A percentile compares a stretch with the other conserved stretches of the same genome.
Conservation (phyloP, 2,113 vertebrate genomes). For the Lophochroa leadbeateri region DNA sequence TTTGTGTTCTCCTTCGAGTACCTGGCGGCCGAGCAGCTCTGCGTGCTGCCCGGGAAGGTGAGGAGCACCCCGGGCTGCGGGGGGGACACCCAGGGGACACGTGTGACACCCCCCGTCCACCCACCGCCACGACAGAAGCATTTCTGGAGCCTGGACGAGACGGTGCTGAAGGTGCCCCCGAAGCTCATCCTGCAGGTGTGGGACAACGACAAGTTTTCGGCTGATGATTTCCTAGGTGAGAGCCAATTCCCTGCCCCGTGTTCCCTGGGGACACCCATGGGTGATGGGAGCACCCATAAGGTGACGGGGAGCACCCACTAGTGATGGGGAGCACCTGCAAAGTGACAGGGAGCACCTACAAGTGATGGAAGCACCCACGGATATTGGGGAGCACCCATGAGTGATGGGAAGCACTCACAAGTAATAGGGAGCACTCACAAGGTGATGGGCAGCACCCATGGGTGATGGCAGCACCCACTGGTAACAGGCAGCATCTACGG, state of each 20-base stretch:
- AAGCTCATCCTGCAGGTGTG: conserved; percentile 77
- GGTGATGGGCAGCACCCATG: too few species aligned
- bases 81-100: too few species aligned
- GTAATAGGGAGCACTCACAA: too few species aligned
- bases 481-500: too few species aligned
- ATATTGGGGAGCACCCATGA: too few species aligned
- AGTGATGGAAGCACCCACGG: too few species aligned
- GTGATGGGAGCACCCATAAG: too few species aligned
- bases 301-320: too few species aligned
- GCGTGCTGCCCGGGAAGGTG: conserved; percentile 69
- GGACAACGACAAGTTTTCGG: conserved; percentile 73
- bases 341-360: too few species aligned
- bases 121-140: conserved; percentile 31
- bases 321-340: too few species aligned
- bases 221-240: conserved; percentile 75
- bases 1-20: conserved; percentile 76
- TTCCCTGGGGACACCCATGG: neutral
- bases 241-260: fast-evolving
- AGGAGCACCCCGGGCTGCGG: neutral
- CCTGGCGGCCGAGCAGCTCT: conserved; percentile 50
- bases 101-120: fast-evolving
- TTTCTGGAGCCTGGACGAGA: conserved; percentile 75
- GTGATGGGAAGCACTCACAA: too few species aligned
- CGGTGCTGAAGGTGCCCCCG: conserved; percentile 62
- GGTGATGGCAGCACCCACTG: too few species aligned